phyloP scores from a whole-genome alignment of 1,140 invertebrate genomes.

The Diploscapter pachys region DNA sequence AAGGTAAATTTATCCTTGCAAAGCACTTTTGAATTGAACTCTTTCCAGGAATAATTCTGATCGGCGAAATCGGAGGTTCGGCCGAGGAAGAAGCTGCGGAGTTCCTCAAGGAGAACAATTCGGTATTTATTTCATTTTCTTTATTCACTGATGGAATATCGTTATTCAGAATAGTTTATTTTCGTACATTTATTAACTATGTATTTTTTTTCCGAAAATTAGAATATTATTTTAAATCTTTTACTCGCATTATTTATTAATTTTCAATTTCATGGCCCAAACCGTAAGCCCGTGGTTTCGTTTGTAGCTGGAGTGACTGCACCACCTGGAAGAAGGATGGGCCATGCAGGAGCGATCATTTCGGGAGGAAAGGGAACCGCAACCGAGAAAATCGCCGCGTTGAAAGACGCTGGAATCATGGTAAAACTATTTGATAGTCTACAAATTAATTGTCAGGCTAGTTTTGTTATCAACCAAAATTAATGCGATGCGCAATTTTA shows the following conservation, averaged over 20 bases:
- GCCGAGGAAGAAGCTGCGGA: conserved; percentile 95
- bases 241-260: too few species aligned
- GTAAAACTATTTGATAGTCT: conserved; percentile 62
- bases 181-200: neutral
- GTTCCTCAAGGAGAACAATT: conserved; percentile 84
- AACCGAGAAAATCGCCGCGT: conserved; percentile 92
- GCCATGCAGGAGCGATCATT: conserved; percentile 97
- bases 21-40: neutral
- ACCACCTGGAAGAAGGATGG: conserved; percentile 94
- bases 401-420: conserved; percentile 85
- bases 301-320: conserved; percentile 98
- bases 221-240: too few species aligned
- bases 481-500: too few species aligned
- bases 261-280: conserved; percentile 64
- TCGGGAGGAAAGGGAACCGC: conserved; percentile 96
- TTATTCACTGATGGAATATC: too few species aligned
- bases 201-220: too few species aligned
- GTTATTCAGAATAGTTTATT: neutral
- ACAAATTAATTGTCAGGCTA: too few species aligned
- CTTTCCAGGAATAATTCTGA: conserved; percentile 83
- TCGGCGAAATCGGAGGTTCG: conserved; percentile 97
- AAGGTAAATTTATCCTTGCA: conserved; percentile 57
- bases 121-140: conserved; percentile 59
- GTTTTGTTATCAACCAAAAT: too few species aligned
- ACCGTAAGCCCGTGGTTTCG: conserved; percentile 95